Evolutionary conservation across 2,797 vertebrate species (phyloP), one percentile per base, ranked within the genome.

Genomic region (Hoplostethus atlanticus): DNA sequence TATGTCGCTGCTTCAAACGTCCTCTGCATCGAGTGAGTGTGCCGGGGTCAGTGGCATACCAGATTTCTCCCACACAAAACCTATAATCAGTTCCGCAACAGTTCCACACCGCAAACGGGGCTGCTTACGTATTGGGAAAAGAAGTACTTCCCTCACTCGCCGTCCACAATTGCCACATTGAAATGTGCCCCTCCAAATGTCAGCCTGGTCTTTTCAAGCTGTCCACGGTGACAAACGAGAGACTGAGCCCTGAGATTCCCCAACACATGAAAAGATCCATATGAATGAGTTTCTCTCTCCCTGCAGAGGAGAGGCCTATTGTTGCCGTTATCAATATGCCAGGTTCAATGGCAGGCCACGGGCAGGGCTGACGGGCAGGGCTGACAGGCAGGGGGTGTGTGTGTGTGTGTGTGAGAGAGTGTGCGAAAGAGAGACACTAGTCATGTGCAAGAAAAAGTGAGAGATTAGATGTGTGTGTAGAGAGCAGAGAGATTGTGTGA

Each of bases 151-250:
- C 16, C 2, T 59, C 28, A 3, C 28, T 15, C 54, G 15, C 50
- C 38, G 28, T 52, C 36, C 58, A 58, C 34, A 28, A 12, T 77
- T 76, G 78, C 64, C 74, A 73, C 81, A 79, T 83, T 89, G 80
- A 90, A 91, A 87, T 87, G 71, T 46, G 74, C 50, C 48, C 46
- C 77, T 83, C 79, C 80, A 88, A 90, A 91, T 92, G 87, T 88
- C 91, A 91, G 83, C 66, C 65, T 81, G 83, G 84, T 91, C 88
- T 91, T 91, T 91, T 84, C 84, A 89, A 84, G 79, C 68, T 38
- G 13, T 70, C 86, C 77, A 57, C 62, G 12, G 50, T 84, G 84
- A 89, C 76, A 83, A 84, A 86, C 67, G 64, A 70, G 79, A 74
- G 80, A 71, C 79, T 77, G 80, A 74, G 52, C 11, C 47, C 21